These are phyloP conservation scores for Eulemur rubriventer DNA, from an alignment of 2,797 vertebrate species.

Conservation along the genomic window DNA sequence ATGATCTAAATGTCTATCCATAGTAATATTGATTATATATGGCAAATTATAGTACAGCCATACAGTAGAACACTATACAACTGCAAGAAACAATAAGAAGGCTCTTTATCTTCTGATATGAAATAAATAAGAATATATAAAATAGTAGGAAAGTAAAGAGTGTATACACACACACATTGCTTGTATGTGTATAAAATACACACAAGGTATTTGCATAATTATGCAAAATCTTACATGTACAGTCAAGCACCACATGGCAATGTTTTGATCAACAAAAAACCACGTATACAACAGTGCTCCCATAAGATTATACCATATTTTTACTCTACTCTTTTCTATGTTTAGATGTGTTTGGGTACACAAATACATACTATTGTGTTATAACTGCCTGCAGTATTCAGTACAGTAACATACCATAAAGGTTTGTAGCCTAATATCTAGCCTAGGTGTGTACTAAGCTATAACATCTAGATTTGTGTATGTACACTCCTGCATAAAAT, in stretches of 20 bases:
- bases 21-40: constrained; percentile 2
- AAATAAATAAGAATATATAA: not conserved
- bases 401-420: not conserved
- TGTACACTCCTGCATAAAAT: not conserved
- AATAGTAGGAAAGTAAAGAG: not conserved
- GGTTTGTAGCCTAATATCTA: not conserved
- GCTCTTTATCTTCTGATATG: not conserved
- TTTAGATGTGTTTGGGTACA: not conserved
- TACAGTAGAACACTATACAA: not conserved
- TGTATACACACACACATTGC: not conserved
- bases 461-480: not conserved
- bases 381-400: not conserved
- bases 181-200: not conserved
- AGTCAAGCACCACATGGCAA: not conserved
- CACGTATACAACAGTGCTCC: not conserved
- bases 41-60: not conserved
- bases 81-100: not conserved
- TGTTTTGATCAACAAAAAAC: not conserved
- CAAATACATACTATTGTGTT: not conserved
- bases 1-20: not conserved
- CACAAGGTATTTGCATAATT: not conserved
- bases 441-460: not conserved
- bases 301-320: not conserved
- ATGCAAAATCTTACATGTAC: not conserved
- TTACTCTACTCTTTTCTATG: not conserved